Conservation (phyloP, 37 sponge, comb jelly and placozoan species). For the Halichondria panicea region DNA sequence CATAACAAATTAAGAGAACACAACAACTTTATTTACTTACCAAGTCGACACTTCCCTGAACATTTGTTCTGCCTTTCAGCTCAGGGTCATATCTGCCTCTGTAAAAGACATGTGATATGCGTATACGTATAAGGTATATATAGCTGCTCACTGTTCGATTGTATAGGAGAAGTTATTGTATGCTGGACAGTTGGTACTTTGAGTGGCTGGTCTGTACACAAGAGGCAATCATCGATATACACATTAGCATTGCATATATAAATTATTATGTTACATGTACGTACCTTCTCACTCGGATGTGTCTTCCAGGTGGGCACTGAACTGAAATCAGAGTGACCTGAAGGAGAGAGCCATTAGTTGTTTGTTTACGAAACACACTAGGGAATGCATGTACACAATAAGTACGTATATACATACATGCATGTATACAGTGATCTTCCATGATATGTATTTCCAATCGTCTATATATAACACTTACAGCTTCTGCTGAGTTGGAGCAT, state of each 20-base stretch:
- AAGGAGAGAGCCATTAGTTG: not conserved
- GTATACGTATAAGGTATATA: not conserved
- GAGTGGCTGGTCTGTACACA: too few species aligned
- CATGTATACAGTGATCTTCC: too few species aligned
- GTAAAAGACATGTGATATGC: not conserved
- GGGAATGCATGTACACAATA: too few species aligned
- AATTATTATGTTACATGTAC: not conserved
- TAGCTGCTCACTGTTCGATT: conserved; percentile 8
- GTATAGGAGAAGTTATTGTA: conserved; percentile 21
- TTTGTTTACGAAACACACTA: not conserved
- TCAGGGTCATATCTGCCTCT: conserved; percentile 34
- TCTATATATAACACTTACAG: conserved; percentile 6
- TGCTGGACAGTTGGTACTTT: conserved; percentile 6
- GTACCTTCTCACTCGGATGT: conserved; percentile 24
- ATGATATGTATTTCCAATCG: not conserved
- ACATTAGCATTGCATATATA: too few species aligned
- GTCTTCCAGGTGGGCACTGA: conserved; percentile 27
- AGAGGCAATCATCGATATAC: too few species aligned
- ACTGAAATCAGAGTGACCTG: conserved; percentile 3
- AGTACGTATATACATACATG: too few species aligned
- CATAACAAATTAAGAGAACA: not conserved
- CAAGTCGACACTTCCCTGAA: not conserved
- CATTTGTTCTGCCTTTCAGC: conserved; percentile 3
- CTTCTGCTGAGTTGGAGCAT: conserved; percentile 15
- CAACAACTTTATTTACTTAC: not conserved